Conservation (phyloP, 2,797 vertebrate genomes). For the Antennarius maculatus region DNA sequence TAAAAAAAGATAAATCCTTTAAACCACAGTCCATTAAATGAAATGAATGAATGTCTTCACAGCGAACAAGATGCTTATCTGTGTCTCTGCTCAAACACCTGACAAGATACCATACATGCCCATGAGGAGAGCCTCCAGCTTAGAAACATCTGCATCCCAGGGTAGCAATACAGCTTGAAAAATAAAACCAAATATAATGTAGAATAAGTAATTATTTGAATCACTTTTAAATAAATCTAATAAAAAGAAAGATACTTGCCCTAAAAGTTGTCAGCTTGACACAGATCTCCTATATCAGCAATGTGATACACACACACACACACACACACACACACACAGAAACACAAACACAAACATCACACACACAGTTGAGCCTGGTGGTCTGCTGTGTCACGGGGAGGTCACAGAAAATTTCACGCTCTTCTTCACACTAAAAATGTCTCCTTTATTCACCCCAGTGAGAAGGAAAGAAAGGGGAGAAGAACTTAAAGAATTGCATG, state of each 20-base stretch:
- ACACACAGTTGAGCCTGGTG: constrained; percentile 59
- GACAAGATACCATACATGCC: background rate
- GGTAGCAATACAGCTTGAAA: background rate
- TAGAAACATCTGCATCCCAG: background rate
- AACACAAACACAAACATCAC: background rate
- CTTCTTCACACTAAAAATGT: constrained; percentile 74
- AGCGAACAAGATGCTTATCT: no score
- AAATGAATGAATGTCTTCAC: no score
- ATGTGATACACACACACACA: constrained; percentile 11
- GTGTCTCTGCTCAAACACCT: no score
- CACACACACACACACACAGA: constrained; percentile 9
- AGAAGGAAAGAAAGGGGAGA: constrained; percentile 36
- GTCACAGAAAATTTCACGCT: constrained; percentile 74
- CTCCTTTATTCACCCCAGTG: constrained; percentile 58
- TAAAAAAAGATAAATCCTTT: background rate
- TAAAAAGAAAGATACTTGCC: constrained; percentile 15
- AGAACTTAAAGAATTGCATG: constrained; percentile 44
- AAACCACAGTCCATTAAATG: no score
- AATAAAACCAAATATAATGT: constrained; percentile 3
- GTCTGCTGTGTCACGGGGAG: constrained; percentile 58
- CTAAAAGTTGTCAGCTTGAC: constrained; percentile 25
- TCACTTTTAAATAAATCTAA: constrained; percentile 27
- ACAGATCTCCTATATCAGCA: background rate
- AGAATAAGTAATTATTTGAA: background rate
- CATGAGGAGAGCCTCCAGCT: background rate